Conservation (phyloP, 2,113 vertebrate genomes). For the Rhinolophus ferrumequinum region DNA sequence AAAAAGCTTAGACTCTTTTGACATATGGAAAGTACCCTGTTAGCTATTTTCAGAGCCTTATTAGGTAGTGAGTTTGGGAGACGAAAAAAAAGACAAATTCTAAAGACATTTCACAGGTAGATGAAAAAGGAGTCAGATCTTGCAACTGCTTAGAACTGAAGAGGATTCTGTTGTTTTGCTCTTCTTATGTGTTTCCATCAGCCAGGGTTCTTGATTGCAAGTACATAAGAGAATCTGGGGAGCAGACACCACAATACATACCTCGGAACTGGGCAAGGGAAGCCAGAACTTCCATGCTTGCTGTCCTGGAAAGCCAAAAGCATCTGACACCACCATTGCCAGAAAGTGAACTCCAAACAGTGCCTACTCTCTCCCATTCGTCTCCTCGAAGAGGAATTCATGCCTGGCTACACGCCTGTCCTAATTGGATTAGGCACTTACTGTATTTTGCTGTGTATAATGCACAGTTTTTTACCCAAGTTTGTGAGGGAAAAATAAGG, state of each 20-base stretch:
- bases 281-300: neutral
- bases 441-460: too few relatives aligned
- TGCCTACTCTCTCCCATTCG: neutral
- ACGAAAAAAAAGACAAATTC: neutral
- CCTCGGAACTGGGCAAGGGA: neutral
- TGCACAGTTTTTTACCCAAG: too few relatives aligned
- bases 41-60: neutral
- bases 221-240: neutral
- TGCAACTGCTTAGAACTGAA: neutral
- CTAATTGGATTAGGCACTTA: neutral
- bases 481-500: too few relatives aligned
- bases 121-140: neutral
- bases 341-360: neutral
- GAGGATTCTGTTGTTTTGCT: neutral
- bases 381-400: neutral
- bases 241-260: too few relatives aligned
- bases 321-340: neutral
- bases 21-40: neutral
- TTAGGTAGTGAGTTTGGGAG: neutral
- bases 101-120: neutral
- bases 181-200: neutral
- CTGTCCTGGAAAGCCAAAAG: neutral
- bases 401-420: neutral
- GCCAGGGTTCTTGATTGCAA: neutral
- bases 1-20: neutral